Conservation (phyloP, 2,797 vertebrate genomes). For the Xiphorhynchus erythropygius region DNA sequence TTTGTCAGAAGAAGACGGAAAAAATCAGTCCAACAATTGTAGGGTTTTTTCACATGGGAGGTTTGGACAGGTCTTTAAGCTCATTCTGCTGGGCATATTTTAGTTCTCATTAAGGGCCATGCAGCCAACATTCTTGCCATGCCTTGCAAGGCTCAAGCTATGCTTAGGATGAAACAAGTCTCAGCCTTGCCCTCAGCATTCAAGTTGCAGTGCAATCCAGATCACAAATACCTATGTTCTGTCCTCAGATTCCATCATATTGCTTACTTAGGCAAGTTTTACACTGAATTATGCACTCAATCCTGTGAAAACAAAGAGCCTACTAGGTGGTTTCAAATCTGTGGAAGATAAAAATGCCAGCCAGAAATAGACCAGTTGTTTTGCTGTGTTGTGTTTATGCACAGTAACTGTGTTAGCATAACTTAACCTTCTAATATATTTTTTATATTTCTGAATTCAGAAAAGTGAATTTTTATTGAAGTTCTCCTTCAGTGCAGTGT, state of each 20-base stretch:
- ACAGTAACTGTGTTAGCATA: not conserved
- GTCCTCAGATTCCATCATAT: not conserved
- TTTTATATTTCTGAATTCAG: not conserved
- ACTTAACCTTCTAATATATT: not conserved
- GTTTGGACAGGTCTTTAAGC: not conserved
- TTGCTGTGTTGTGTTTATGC: not conserved
- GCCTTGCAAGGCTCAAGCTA: not conserved
- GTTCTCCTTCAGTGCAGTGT: not conserved
- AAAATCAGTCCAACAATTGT: not conserved
- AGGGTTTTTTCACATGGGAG: not conserved
- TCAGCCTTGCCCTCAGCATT: not conserved
- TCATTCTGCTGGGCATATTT: not conserved
- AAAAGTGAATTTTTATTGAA: not conserved
- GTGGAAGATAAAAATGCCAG: not conserved
- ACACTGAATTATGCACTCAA: not conserved
- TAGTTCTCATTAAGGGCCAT: not conserved
- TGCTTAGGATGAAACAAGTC: not conserved
- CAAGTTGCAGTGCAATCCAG: not conserved
- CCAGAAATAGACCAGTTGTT: not conserved
- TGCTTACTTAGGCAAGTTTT: not conserved
- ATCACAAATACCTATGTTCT: not conserved
- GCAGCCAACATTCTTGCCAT: not conserved
- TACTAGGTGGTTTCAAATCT: not conserved
- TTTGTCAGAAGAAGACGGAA: not conserved
- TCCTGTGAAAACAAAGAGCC: not conserved